Percentiles rank a stretch among this genome's conserved stretches.
Evolutionary conservation across 2,113 vertebrate species (phyloP).

Genomic region (Gambusia affinis): DNA sequence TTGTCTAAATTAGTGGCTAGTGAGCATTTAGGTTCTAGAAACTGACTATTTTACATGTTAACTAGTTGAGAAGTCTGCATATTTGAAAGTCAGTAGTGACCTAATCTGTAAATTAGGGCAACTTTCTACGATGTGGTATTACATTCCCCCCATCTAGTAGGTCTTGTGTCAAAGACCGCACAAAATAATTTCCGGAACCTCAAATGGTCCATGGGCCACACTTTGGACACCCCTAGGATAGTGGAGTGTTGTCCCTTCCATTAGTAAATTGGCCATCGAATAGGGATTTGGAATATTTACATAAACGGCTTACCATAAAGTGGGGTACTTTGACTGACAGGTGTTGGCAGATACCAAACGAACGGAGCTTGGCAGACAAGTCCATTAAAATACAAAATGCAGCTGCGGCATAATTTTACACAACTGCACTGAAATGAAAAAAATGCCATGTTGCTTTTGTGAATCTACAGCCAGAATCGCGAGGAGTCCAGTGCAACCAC

Average conservation of each 20-base stretch:
- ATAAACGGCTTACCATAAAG: too few relatives aligned
- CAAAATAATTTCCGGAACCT: too few relatives aligned
- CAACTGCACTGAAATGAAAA: background rate
- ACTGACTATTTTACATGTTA: background rate
- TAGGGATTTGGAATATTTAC: too few relatives aligned
- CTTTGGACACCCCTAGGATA: too few relatives aligned
- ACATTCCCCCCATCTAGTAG: background rate
- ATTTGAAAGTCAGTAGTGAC: background rate
- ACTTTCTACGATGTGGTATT: too few relatives aligned
- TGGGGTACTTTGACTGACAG: too few relatives aligned
- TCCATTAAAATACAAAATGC: background rate
- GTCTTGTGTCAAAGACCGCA: background rate
- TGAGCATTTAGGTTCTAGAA: too few relatives aligned
- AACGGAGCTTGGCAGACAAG: too few relatives aligned
- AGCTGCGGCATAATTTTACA: background rate
- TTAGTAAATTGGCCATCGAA: too few relatives aligned
- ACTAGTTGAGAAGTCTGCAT: background rate
- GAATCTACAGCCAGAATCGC: background rate
- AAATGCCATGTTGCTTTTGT: background rate
- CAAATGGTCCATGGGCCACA: too few relatives aligned
- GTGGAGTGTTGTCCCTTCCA: too few relatives aligned
- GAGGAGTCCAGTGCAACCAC: background rate
- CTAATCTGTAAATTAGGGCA: background rate
- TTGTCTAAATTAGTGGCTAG: background rate
- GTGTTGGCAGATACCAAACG: slow-evolving; percentile 13